phyloP scores from a whole-genome alignment of 2,797 vertebrate species.

The Tragopan temminckii region DNA sequence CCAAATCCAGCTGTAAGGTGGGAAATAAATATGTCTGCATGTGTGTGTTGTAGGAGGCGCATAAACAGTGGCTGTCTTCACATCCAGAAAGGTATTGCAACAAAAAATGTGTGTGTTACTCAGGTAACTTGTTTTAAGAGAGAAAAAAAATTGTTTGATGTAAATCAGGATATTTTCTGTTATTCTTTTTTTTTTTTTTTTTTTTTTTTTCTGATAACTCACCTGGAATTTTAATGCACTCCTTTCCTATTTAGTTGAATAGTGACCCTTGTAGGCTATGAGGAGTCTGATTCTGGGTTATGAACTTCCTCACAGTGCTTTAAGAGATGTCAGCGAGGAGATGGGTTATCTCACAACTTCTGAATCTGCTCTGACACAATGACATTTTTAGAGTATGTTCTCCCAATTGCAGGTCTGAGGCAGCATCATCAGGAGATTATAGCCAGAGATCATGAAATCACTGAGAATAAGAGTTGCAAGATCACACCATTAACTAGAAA shows the following conservation, averaged over 20 bases:
- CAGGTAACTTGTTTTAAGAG: not conserved
- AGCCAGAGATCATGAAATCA: not conserved
- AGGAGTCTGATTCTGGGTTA: not conserved
- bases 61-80: not conserved
- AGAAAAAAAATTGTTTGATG: constrained; percentile 14
- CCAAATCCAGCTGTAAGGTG: not conserved
- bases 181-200: not conserved
- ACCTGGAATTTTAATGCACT: constrained; percentile 42
- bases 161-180: constrained; percentile 1
- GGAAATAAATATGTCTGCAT: not conserved
- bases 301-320: not conserved
- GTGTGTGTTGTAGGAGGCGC: rapidly evolving
- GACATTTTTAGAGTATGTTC: rapidly evolving
- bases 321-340: not conserved
- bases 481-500: constrained; percentile 34
- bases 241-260: constrained; percentile 54
- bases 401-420: not conserved
- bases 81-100: not conserved
- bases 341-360: not conserved
- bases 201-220: constrained; percentile 22
- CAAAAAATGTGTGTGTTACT: not conserved
- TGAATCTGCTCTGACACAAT: not conserved
- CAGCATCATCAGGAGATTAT: not conserved
- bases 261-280: not conserved
- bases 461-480: not conserved